Percentiles rank a stretch among this genome's conserved stretches.
These are phyloP conservation scores for Ia io DNA, from an alignment of 2,113 vertebrate genomes.

Conservation along the genomic window DNA sequence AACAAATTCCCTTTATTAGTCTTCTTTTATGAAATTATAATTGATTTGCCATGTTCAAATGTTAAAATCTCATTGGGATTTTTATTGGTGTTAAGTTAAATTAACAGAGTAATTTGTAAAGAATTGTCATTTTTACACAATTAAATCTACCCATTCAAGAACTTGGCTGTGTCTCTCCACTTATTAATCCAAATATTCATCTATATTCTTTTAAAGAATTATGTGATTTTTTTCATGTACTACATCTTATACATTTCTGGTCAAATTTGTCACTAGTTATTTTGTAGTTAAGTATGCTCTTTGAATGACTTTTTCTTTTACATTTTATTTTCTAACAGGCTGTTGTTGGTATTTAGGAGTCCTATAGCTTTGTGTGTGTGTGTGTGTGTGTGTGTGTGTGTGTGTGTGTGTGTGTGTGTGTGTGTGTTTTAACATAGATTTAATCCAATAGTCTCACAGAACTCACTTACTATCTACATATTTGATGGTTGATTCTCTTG, in stretches of 20 bases:
- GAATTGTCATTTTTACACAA: not conserved
- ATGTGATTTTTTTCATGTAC: not conserved
- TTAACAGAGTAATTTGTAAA: not conserved
- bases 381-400: not conserved
- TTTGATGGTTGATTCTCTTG: not conserved
- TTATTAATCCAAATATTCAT: constrained; percentile 17
- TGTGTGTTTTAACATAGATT: not conserved
- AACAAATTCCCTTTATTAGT: constrained; percentile 14
- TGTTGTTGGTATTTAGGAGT: not conserved
- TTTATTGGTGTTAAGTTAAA: not conserved
- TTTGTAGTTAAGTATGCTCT: not conserved
- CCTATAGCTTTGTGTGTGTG: not conserved
- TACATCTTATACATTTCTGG: not conserved
- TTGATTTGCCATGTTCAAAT: not conserved
- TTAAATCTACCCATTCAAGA: not conserved
- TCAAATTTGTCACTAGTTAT: not conserved
- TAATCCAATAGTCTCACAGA: not conserved
- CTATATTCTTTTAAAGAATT: not conserved
- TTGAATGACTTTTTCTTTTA: not conserved
- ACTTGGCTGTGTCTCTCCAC: not conserved
- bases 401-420: not conserved
- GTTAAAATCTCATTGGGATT: not conserved
- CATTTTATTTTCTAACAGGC: not conserved
- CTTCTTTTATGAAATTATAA: not conserved
- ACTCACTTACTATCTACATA: not conserved